Conservation (phyloP, 92 coral and sea anemone species). For the Heteractis magnifica region DNA sequence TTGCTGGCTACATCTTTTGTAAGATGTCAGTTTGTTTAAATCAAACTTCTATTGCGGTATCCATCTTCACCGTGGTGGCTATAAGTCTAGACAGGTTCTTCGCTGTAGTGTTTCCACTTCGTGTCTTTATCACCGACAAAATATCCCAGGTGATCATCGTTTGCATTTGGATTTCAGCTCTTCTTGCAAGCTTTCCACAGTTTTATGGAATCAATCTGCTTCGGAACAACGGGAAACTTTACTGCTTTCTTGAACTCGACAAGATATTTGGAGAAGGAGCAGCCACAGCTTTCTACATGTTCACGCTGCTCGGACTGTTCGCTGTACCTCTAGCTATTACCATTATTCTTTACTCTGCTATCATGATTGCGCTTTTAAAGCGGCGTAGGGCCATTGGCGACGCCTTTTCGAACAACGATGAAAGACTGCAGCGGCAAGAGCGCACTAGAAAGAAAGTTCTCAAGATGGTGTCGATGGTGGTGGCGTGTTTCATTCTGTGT, state of each 20-base stretch:
- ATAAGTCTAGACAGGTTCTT: conserved; percentile 69
- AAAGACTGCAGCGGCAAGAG: conserved; percentile 37
- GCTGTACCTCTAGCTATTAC: conserved; percentile 59
- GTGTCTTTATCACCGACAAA: conserved; percentile 43
- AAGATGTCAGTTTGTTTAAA: conserved; percentile 56
- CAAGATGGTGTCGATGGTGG: conserved; percentile 66
- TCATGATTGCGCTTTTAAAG: conserved; percentile 48
- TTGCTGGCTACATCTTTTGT: conserved; percentile 58
- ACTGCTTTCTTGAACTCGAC: conserved; percentile 60
- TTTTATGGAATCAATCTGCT: conserved; percentile 46
- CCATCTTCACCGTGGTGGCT: conserved; percentile 68
- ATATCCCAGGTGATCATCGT: conserved; percentile 38
- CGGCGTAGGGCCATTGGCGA: conserved; percentile 39
- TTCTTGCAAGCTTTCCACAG: conserved; percentile 56
- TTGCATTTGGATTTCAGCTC: conserved; percentile 50
- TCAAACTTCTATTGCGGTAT: conserved; percentile 62
- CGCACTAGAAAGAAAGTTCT: conserved; percentile 57
- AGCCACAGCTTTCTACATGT: conserved; percentile 55
- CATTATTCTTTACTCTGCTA: conserved; percentile 60
- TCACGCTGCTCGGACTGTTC: conserved; percentile 57
- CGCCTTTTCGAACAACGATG: conserved; percentile 19
- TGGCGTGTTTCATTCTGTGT: conserved; percentile 61
- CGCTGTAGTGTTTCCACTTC: conserved; percentile 68
- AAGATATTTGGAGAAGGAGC: conserved; percentile 56
- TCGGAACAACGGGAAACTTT: conserved; percentile 18